phyloP scores from a whole-genome alignment of 2,888 invertebrate species.

The Ectobius pallidus region DNA sequence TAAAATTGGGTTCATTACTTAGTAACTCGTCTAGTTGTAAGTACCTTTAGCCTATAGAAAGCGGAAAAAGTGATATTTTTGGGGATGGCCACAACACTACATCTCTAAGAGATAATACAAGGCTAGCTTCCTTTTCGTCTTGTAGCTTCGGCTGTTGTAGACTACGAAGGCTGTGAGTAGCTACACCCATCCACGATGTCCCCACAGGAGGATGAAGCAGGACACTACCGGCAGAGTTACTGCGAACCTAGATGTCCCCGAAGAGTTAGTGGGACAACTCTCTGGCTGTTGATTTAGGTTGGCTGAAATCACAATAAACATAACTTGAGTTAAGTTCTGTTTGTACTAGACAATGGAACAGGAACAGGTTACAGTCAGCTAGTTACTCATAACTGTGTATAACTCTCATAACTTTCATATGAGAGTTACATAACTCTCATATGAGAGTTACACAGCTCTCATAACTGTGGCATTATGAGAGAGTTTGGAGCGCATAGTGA shows the following conservation, averaged over 20 bases:
- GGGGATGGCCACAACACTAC: neutral
- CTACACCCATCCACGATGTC: conserved; percentile 28
- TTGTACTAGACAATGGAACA: too few species aligned
- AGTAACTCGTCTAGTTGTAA: neutral
- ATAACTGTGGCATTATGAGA: too few species aligned
- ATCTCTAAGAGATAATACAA: neutral
- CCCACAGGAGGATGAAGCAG: neutral
- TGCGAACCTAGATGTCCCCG: neutral
- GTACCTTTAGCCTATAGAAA: conserved; percentile 14
- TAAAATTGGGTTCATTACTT: neutral
- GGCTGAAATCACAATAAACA: conserved; percentile 10
- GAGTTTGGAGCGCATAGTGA: too few species aligned
- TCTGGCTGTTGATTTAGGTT: conserved; percentile 1
- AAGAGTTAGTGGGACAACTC: conserved; percentile 13
- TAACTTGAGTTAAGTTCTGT: too few species aligned
- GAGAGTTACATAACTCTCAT: too few species aligned
- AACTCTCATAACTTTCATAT: too few species aligned
- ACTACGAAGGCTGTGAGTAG: too few species aligned
- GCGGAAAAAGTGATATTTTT: neutral
- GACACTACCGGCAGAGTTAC: neutral
- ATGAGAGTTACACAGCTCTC: too few species aligned
- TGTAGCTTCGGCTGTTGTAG: too few species aligned
- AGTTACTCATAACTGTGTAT: too few species aligned
- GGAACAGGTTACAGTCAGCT: too few species aligned
- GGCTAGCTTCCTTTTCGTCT: too few species aligned